Conservation (phyloP, 2,797 vertebrate species). For the Synanceia verrucosa region DNA sequence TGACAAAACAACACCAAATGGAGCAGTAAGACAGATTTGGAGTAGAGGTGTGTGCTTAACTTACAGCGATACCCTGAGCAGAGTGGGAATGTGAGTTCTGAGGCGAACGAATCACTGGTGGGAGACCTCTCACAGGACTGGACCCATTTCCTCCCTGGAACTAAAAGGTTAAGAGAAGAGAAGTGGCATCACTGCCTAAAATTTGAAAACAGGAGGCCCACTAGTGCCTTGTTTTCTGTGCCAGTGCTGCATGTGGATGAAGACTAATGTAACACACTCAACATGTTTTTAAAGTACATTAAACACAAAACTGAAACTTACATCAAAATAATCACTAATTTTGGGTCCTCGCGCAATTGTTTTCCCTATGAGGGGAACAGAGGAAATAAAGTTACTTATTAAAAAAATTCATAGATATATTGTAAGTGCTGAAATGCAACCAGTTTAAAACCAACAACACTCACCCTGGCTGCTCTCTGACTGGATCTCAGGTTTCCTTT, state of each 20-base stretch:
- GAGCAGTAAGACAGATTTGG: not conserved
- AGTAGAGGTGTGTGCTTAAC: slow-evolving; percentile 52
- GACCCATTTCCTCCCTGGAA: slow-evolving; percentile 98
- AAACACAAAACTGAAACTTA: slow-evolving; percentile 76
- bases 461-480: slow-evolving; percentile 98
- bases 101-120: slow-evolving; percentile 93
- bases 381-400: slow-evolving; percentile 15
- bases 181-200: slow-evolving; percentile 22
- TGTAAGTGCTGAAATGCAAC: not conserved
- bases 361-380: slow-evolving; percentile 86
- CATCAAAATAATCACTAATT: slow-evolving; percentile 99
- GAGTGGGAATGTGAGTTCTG: slow-evolving; percentile 98
- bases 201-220: slow-evolving; percentile 18
- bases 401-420: slow-evolving; percentile 12
- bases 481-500: slow-evolving; percentile 97
- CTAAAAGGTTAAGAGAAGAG: slow-evolving; percentile 69
- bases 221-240: slow-evolving; percentile 11
- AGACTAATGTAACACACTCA: not conserved
- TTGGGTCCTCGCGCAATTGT: slow-evolving; percentile 93
- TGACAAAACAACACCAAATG: not conserved
- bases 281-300: slow-evolving; percentile 1
- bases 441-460: slow-evolving; percentile 17
- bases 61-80: slow-evolving; percentile 92
- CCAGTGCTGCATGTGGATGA: not conserved
- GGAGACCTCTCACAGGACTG: slow-evolving; percentile 95